phyloP scores from a whole-genome alignment of 1,140 invertebrate species.

The Pissodes strobi region DNA sequence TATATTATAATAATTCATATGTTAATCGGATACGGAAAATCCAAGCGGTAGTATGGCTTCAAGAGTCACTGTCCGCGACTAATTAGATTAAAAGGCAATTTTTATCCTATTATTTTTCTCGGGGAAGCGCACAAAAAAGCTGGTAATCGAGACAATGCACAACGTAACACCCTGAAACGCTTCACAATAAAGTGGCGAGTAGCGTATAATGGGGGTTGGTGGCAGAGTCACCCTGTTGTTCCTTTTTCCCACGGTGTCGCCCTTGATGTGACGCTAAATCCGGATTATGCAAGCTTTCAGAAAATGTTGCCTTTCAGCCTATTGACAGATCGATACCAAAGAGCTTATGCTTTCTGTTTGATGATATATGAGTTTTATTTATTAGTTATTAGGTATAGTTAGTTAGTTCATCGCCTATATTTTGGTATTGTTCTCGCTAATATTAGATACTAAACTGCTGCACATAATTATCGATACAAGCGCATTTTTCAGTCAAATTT shows the following conservation, averaged over 20 bases:
- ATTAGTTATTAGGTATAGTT: no score
- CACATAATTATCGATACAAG: no score
- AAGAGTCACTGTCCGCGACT: slow-evolving; percentile 13
- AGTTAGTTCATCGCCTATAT: no score
- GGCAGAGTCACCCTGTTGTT: slow-evolving; percentile 14
- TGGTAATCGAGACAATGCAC: slow-evolving; percentile 20
- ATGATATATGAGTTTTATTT: no score
- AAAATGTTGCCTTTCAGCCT: no score
- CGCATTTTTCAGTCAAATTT: no score
- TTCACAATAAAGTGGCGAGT: slow-evolving; percentile 27
- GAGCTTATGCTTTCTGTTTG: no score
- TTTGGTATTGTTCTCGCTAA: no score
- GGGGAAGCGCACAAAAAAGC: slow-evolving; percentile 26
- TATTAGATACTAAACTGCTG: no score
- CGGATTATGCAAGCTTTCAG: slow-evolving; percentile 20
- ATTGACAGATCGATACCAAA: no score
- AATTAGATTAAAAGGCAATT: slow-evolving; percentile 28
- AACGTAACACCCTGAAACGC: slow-evolving; percentile 16
- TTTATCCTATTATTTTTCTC: slow-evolving; percentile 21
- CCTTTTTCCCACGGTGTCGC: slow-evolving; percentile 22
- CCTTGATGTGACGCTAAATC: slow-evolving; percentile 14
- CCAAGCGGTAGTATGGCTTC: slow-evolving; percentile 14
- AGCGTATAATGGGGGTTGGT: slow-evolving; percentile 24
- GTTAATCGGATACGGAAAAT: slow-evolving; percentile 2
- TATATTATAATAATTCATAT: slow-evolving; percentile 23